Evolutionary conservation across 92 coral and sea anemone genomes (phyloP).

Genomic region (Porites rus): DNA sequence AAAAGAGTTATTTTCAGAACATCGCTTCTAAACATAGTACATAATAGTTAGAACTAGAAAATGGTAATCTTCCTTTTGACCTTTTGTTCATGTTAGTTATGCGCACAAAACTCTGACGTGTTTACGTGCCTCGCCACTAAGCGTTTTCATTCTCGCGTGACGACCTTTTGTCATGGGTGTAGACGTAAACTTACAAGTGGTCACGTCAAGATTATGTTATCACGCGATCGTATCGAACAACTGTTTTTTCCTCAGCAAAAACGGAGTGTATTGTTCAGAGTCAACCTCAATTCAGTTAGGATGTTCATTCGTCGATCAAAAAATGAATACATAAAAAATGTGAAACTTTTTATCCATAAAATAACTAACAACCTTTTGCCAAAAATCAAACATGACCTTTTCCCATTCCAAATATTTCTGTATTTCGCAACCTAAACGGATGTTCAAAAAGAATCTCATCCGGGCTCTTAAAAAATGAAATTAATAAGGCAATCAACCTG

Average conservation of each 20-base stretch:
- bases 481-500: not conserved
- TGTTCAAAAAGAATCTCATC: not conserved
- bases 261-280: too few relatives aligned
- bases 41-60: not conserved
- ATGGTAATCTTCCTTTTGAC: conserved; percentile 6
- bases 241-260: too few relatives aligned
- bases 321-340: too few relatives aligned
- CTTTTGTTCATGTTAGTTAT: conserved; percentile 1
- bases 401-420: not conserved
- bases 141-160: conserved; percentile 40
- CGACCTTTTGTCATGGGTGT: conserved; percentile 30
- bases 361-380: not conserved
- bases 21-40: conserved; percentile 33
- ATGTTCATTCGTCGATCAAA: too few relatives aligned
- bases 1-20: conserved; percentile 36
- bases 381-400: not conserved
- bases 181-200: conserved; percentile 7
- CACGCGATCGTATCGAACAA: conserved; percentile 1
- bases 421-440: not conserved
- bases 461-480: not conserved
- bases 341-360: not conserved
- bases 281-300: too few relatives aligned
- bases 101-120: conserved; percentile 25
- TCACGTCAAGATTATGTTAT: conserved; percentile 3
- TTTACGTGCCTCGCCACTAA: conserved; percentile 7